Percentiles rank a stretch among this genome's conserved stretches.
Evolutionary conservation across 1,140 invertebrate species (phyloP).

Genomic region (Pachyrhynchus sulphureomaculatus): DNA sequence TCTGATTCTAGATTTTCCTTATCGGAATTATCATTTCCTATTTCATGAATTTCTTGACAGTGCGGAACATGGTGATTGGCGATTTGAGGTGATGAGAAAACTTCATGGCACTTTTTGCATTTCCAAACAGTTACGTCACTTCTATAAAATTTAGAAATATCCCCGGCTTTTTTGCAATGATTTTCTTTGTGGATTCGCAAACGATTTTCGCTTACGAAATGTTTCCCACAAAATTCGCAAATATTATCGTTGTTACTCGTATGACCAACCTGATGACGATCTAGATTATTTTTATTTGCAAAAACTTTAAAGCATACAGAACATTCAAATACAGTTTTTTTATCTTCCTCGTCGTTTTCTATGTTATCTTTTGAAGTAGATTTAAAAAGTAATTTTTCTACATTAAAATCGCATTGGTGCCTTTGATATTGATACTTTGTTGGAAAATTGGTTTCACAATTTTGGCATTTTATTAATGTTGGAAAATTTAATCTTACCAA

Average conservation of each 20-base stretch:
- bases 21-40: neutral
- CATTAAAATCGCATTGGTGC: constrained; percentile 51
- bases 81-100: constrained; percentile 42
- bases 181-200: constrained; percentile 50
- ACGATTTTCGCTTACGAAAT: constrained; percentile 49
- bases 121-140: constrained; percentile 50
- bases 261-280: constrained; percentile 45
- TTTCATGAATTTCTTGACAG: constrained; percentile 36
- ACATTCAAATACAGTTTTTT: constrained; percentile 44
- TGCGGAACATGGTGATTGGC: constrained; percentile 35
- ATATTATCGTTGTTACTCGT: constrained; percentile 40
- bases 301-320: constrained; percentile 47
- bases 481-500: constrained; percentile 26
- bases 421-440: constrained; percentile 52
- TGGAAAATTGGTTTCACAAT: constrained; percentile 50
- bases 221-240: constrained; percentile 49
- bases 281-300: constrained; percentile 46
- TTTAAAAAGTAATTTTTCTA: constrained; percentile 46
- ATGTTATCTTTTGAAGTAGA: neutral
- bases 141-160: constrained; percentile 49
- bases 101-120: constrained; percentile 48
- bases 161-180: constrained; percentile 50
- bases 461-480: constrained; percentile 48
- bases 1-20: neutral
- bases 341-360: constrained; percentile 29